Evolutionary conservation across 2,888 invertebrate genomes (phyloP), one percentile per base, ranked within the genome.

Genomic region (Atrina japonica): DNA sequence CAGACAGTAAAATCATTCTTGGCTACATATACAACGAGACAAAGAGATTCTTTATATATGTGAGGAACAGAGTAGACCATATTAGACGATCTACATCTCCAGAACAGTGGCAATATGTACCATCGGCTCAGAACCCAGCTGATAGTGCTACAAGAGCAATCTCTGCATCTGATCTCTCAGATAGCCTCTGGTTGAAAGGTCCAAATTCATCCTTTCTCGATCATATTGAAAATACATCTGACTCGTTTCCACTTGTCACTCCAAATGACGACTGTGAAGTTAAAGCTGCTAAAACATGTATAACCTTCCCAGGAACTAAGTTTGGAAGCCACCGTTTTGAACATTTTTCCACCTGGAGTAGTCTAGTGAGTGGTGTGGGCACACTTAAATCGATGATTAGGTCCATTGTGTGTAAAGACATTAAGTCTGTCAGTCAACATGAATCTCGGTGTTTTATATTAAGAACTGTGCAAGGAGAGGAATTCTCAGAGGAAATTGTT

Each of bases 1-100:
- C 66, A 0, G 77, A 78, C 47, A 78, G 78, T 52, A 65, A 66
- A 43, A 65, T 78, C 14, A 70, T 78, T 1, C 50, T 78, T 1
- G 76, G 75, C 3, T 80, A 78, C 45, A 75, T 77, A 9, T 18
- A 56, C 27, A 80, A 77, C 25, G 14, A 64, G 18, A 60, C 63
- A 9, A 45, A 72, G 7, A 53, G 77, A 18, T 81, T 80, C 55
- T 70, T 67, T 25, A 61, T 40, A 3, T 81, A 81, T 64, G 78
- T 80, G 0, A 49, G 49, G n/a, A 77, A 77, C 43, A 23, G 73
- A 58, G 68, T 77, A 11, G 50, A 55, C 3, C 68, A 50, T 21
- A 77, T 80, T 14, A 23, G 49, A 3, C n/a, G 49, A n/a, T 23
- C 21, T 1, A 63, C 67, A 25, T 25, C 16, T 11, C 73, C 75